Base-by-base conservation (phyloP, 2,797 vertebrate species). In the Xenopus petersii region DNA sequence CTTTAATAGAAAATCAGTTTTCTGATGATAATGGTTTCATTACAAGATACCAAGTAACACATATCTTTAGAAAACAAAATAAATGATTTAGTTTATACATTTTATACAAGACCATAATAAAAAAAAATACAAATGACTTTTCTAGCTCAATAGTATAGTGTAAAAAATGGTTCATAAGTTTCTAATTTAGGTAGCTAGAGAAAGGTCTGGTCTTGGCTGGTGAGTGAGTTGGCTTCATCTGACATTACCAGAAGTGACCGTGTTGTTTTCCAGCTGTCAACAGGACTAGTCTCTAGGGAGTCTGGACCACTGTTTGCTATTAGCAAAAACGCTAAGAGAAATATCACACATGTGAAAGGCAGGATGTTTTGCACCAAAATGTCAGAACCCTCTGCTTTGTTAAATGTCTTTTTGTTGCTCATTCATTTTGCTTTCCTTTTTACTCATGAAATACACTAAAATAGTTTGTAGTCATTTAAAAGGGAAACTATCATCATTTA, bases 251-350 rank as follows among this genome's bases (percentile, higher is more conserved):
- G 87, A 84, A 86, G 89, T 73, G 88, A 89, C 89, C 81, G 68
- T 82, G 90, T 81, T 83, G 88, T 87, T 87, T 87, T 88, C 86
- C 81, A 56, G 84, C 88, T 86, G 84, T 85, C 81, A 79, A 82
- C 89, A 84, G 82, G 81, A 87, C 84, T 70, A 66, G 74, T 84
- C 91, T 87, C 88, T 69, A 54, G 90, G 90, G 90, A 89, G 86
- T 86, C 89, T 80, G 85, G 87, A 83, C 88, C 89, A 86, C 84
- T 84, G 82, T 85, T 88, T 86, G 86, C 89, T 82, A 83, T 86
- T 86, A 90, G 84, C 87, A 82, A 86, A 51, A 84, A 82, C 72
- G 75, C 87, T 71, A 88, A 89, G 88, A 90, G 89, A 90, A 82
- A 89, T 88, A 88, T 89, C 83, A 85, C 84, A 83, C 75, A 84